Conservation (phyloP, 2,113 vertebrate species). For the Pithys albifrons region DNA sequence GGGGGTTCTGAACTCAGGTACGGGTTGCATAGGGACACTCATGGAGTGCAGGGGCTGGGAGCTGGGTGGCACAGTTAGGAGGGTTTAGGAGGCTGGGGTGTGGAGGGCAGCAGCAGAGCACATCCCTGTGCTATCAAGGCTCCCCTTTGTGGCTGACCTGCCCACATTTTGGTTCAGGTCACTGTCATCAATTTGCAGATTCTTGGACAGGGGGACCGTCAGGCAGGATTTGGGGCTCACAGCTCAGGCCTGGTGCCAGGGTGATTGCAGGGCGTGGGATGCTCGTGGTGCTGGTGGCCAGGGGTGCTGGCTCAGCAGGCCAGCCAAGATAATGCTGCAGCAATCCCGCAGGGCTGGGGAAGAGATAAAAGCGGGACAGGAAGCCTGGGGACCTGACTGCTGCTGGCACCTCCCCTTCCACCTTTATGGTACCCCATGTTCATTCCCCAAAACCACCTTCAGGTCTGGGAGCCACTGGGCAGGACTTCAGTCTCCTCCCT, state of each 20-base stretch:
- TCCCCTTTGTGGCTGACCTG: too few species aligned
- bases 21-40: neutral
- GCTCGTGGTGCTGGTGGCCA: fast-evolving
- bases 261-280: neutral
- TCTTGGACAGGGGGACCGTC: fast-evolving
- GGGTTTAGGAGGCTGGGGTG: too few species aligned
- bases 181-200: neutral
- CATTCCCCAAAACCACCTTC: neutral
- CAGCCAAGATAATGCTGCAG: neutral
- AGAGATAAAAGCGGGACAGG: neutral
- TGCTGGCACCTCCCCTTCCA: neutral
- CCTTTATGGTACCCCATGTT: neutral
- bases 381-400: neutral
- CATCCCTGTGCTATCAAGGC: neutral
- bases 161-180: neutral
- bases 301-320: slow-evolving; percentile 25
- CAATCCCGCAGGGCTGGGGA: neutral
- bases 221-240: neutral
- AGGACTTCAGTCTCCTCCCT: neutral
- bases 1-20: neutral
- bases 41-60: neutral
- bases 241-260: neutral
- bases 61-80: neutral
- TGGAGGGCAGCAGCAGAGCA: neutral
- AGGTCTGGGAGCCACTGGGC: fast-evolving